These are phyloP conservation scores for Fregetta grallaria DNA, from an alignment of 2,113 vertebrate genomes.

Conservation along the genomic window DNA sequence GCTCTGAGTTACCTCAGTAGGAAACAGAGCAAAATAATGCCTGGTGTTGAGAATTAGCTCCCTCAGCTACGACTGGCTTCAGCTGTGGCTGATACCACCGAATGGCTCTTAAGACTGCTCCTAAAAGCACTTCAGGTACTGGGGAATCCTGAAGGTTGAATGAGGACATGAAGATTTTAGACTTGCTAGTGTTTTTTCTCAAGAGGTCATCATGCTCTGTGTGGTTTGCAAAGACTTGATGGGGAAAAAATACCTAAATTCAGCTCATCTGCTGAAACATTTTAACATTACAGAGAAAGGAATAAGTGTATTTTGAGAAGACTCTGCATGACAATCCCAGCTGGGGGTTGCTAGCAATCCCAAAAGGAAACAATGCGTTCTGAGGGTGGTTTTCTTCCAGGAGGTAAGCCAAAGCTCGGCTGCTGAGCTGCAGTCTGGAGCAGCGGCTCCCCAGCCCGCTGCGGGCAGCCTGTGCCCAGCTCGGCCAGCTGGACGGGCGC, in stretches of 20 bases:
- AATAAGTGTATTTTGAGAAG: background rate
- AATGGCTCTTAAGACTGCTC: background rate
- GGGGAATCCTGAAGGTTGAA: background rate
- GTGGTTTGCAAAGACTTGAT: background rate
- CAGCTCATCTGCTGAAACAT: background rate
- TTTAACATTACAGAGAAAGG: background rate
- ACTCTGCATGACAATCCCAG: background rate
- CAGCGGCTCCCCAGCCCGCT: background rate
- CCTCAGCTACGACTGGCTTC: background rate
- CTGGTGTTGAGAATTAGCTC: background rate
- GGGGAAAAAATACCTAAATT: background rate
- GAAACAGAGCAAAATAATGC: background rate
- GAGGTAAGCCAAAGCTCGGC: background rate
- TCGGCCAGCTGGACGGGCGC: background rate
- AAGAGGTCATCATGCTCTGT: fast-evolving
- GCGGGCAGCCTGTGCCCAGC: background rate
- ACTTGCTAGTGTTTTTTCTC: background rate
- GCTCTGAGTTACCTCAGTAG: background rate
- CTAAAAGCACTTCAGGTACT: background rate
- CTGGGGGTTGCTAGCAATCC: background rate
- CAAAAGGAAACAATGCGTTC: background rate
- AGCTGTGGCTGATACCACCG: background rate
- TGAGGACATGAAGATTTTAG: background rate
- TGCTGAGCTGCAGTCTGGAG: background rate
- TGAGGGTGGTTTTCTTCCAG: background rate